phyloP scores from a whole-genome alignment of 2,113 vertebrate genomes.

The Corapipo altera region DNA sequence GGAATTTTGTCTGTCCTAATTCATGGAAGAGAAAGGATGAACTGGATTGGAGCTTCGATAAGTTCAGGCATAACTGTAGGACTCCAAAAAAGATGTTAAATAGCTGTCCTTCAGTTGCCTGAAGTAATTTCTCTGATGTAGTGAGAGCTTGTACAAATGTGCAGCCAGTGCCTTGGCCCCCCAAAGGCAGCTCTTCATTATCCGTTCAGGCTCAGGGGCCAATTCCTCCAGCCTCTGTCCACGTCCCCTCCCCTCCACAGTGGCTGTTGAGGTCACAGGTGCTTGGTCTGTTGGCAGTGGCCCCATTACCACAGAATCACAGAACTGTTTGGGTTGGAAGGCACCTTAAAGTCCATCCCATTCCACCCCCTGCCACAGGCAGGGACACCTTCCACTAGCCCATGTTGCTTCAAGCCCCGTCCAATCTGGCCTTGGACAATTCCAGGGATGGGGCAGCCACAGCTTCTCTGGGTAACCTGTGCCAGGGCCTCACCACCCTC shows the following conservation, averaged over 20 bases:
- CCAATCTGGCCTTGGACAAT: neutral
- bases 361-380: neutral
- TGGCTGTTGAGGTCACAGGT: neutral
- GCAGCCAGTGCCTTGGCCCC: neutral
- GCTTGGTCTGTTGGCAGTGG: neutral
- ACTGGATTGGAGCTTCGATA: fast-evolving
- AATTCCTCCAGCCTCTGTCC: neutral
- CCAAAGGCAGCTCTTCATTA: fast-evolving
- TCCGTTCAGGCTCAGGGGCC: neutral
- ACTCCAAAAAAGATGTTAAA: neutral
- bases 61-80: neutral
- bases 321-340: neutral
- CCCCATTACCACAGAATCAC: too few relatives aligned
- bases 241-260: neutral
- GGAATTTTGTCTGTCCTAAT: neutral
- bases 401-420: neutral
- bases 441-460: neutral
- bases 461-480: neutral
- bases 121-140: neutral
- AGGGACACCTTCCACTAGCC: neutral
- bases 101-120: neutral
- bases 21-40: neutral
- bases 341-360: too few relatives aligned
- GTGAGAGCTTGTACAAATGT: neutral
- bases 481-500: neutral